Conservation (phyloP, 2,888 invertebrate genomes). For the Odontocolon sp. region DNA sequence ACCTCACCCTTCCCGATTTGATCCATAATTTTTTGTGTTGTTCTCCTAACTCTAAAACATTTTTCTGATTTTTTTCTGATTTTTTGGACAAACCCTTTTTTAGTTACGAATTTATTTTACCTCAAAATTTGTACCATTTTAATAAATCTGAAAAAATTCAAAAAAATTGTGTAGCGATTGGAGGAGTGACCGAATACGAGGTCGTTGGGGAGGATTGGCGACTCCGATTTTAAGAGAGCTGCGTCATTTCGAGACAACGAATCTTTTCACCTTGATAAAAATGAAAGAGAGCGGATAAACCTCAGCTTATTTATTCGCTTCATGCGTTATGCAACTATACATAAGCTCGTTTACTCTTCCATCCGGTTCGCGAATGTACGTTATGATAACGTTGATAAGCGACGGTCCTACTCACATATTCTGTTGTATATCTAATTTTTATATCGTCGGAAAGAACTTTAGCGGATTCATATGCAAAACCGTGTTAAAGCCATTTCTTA, state of each 20-base stretch:
- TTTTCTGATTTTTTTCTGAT: no score
- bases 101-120: no score
- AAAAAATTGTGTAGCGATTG: no score
- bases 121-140: no score
- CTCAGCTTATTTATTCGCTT: slow-evolving; percentile 49
- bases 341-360: slow-evolving; percentile 26
- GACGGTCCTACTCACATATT: neutral
- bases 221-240: neutral
- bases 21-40: no score
- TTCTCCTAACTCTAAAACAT: no score
- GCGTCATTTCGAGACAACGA: slow-evolving; percentile 3
- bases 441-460: slow-evolving; percentile 23
- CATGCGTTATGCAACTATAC: slow-evolving; percentile 43
- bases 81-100: no score
- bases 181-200: neutral
- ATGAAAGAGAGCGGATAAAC: slow-evolving; percentile 36
- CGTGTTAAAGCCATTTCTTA: no score
- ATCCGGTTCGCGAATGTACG: slow-evolving; percentile 21
- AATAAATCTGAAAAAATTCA: no score
- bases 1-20: no score
- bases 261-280: slow-evolving; percentile 21
- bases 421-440: slow-evolving; percentile 18
- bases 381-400: slow-evolving; percentile 48
- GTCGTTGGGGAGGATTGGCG: neutral
- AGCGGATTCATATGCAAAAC: slow-evolving; percentile 37